phyloP scores from a whole-genome alignment of 1,140 invertebrate genomes.

The Drosophila seguyi region DNA sequence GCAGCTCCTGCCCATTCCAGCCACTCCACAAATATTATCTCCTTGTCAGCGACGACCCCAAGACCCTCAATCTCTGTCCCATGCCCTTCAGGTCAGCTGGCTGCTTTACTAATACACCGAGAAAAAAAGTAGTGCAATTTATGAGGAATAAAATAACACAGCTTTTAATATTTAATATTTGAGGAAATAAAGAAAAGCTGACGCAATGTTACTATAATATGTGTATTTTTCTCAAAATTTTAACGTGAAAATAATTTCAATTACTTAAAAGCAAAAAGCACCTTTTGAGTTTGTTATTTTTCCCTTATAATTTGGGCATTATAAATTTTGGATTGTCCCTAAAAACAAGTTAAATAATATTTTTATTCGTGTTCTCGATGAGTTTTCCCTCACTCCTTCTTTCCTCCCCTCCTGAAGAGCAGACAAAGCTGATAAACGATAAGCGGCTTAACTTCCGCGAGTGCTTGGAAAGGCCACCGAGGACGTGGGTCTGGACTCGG shows the following conservation, averaged over 20 bases:
- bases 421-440: conserved; percentile 77
- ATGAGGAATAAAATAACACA: no score
- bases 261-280: no score
- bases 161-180: no score
- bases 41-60: conserved; percentile 35
- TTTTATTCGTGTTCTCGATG: not conserved
- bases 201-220: not conserved
- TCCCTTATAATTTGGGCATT: no score
- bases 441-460: conserved; percentile 64
- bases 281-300: no score
- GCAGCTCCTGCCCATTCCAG: conserved; percentile 2
- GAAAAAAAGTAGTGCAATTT: not conserved
- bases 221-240: not conserved
- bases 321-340: not conserved
- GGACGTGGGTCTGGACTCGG: conserved; percentile 8
- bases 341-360: conserved; percentile 1
- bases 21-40: conserved; percentile 43
- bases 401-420: conserved; percentile 11
- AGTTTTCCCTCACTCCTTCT: not conserved
- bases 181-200: not conserved
- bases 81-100: conserved; percentile 28
- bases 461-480: conserved; percentile 16
- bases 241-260: no score
- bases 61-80: conserved; percentile 17
- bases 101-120: not conserved